phyloP scores from a whole-genome alignment of 1,140 invertebrate genomes.

The Achroia grisella region DNA sequence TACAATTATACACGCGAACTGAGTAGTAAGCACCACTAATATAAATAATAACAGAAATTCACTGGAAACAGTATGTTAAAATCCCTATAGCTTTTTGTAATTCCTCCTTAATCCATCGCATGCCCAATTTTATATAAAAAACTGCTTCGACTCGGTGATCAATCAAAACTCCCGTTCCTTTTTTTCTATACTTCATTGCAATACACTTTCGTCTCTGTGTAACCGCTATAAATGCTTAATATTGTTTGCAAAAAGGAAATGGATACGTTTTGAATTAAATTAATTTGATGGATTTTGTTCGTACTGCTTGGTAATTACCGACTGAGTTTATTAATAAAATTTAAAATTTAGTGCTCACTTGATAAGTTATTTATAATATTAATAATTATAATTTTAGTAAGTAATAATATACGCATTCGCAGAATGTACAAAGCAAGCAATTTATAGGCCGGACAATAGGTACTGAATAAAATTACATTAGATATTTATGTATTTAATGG shows the following conservation, averaged over 20 bases:
- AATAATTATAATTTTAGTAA: too few species aligned
- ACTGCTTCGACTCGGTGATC: constrained; percentile 59
- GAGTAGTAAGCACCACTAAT: too few species aligned
- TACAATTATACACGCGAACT: too few species aligned
- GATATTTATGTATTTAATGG: too few species aligned
- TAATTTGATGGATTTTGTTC: constrained; percentile 50
- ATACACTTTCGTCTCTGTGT: constrained; percentile 65
- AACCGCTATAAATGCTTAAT: constrained; percentile 68
- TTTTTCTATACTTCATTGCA: constrained; percentile 63
- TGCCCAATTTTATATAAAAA: constrained; percentile 71
- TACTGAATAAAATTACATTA: too few species aligned
- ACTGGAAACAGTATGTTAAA: constrained; percentile 24
- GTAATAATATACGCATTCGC: too few species aligned
- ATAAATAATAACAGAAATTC: background rate
- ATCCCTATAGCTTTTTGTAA: constrained; percentile 48
- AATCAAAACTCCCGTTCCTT: constrained; percentile 66
- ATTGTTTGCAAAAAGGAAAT: constrained; percentile 66
- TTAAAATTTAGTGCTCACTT: constrained; percentile 11
- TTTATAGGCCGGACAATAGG: too few species aligned
- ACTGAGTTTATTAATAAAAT: too few species aligned
- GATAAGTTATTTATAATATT: too few species aligned
- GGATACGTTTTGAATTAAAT: constrained; percentile 66
- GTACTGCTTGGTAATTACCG: too few species aligned
- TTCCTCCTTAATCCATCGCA: constrained; percentile 69
- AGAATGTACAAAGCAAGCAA: too few species aligned